phyloP scores from a whole-genome alignment of 2,888 invertebrate genomes.

The Buathra laborator region DNA sequence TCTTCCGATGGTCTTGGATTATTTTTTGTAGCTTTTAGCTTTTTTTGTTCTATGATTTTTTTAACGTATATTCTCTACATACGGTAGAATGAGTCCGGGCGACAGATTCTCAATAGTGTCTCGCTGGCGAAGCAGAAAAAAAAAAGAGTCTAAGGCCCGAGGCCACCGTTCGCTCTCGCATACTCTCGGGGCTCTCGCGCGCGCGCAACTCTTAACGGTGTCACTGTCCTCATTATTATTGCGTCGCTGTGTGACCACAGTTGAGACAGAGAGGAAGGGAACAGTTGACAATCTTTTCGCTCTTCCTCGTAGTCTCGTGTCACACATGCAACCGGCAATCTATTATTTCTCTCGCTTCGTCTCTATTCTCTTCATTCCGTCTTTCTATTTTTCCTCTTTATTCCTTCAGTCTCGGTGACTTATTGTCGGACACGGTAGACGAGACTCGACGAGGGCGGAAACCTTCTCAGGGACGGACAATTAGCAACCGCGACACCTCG shows the following conservation, averaged over 20 bases:
- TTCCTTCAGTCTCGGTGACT: slow-evolving; percentile 3
- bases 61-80: background rate
- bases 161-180: slow-evolving; percentile 47
- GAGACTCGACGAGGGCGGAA: slow-evolving; percentile 17
- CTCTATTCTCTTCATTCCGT: background rate
- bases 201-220: slow-evolving; percentile 54
- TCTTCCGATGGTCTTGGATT: background rate
- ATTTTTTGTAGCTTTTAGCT: too few relatives aligned
- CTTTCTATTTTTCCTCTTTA: slow-evolving; percentile 2
- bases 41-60: background rate
- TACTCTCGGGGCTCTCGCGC: slow-evolving; percentile 33
- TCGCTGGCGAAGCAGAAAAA: slow-evolving; percentile 1
- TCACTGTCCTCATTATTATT: slow-evolving; percentile 68
- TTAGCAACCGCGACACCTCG: slow-evolving; percentile 47
- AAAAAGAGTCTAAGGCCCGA: slow-evolving; percentile 16
- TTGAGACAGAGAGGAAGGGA: slow-evolving; percentile 13
- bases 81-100: background rate
- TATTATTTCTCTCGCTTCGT: slow-evolving; percentile 9
- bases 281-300: slow-evolving; percentile 53
- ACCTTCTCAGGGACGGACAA: slow-evolving; percentile 26
- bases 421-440: slow-evolving; percentile 32
- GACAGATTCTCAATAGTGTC: slow-evolving; percentile 10
- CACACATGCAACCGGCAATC: slow-evolving; percentile 8
- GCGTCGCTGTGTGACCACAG: slow-evolving; percentile 25
- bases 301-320: slow-evolving; percentile 23